Base-by-base conservation (phyloP, 2,888 invertebrate species). In the Andrena minutula region DNA sequence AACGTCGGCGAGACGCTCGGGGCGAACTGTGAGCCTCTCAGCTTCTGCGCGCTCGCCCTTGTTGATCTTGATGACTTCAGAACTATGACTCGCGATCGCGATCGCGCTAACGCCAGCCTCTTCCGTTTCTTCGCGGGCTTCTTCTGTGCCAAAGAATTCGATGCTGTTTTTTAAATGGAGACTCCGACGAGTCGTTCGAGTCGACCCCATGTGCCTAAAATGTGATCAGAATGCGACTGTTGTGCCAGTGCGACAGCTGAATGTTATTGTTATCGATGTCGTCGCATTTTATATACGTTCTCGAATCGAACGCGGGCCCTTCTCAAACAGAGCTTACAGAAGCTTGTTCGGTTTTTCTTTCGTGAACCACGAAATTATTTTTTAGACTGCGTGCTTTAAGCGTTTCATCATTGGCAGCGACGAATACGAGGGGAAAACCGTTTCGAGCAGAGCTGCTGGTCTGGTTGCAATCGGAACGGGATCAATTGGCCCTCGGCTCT, bases 151-250 rank as follows among this genome's bases (percentile, higher is more conserved):
- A 86, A 87, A 85, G 72, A 85, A 82, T 79, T 73, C 81, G 76
- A 86, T 83, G 79, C 60, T 63, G 53, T 35, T 71, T 65, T 61
- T 82, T 70, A 56, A 75, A 81, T 82, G 80, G 63, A 74, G 60
- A 85, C 83, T 86, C 79, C 71, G 79, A 71, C 78, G 76, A 74
- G 75, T 80, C 79, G 66, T 77, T 75, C 75, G 77, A 80, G 85
- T 84, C 86, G 85, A 83, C 86, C 82, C 75, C 74, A 85, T 87
- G 85, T 89, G 88, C 88, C 88, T 88, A 79, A 88, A 88, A 82
- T 82, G 77, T 83, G 82, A 84, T 84, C 73, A 68, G 82, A 83
- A 72, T 53, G 73, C 61, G 65, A 53, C 63, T 65, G 63, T 72
- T 80, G 41, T 61, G 56, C 23, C 58, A 66, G 32, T 30, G 53